Conservation (phyloP, 1,140 invertebrate genomes). For the Calliphora vicina region DNA sequence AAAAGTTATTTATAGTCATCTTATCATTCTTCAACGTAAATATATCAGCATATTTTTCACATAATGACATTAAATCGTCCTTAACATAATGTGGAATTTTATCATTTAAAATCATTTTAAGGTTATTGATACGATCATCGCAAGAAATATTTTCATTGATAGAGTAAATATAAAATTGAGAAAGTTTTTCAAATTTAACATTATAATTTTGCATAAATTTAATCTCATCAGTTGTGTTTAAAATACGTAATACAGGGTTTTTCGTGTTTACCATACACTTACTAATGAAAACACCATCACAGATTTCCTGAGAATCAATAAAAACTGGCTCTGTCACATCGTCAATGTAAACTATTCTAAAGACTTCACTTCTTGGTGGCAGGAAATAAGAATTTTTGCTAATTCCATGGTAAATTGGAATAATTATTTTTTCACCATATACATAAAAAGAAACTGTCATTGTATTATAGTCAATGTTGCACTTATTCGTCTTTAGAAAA, state of each 20-base stretch:
- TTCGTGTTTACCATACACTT: background rate
- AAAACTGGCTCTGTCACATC: background rate
- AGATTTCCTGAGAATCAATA: background rate
- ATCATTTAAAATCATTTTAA: background rate
- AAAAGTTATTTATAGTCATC: slow-evolving; percentile 22
- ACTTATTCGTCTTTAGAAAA: slow-evolving; percentile 19
- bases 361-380: slow-evolving; percentile 26
- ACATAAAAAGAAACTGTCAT: background rate
- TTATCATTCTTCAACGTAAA: slow-evolving; percentile 1
- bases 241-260: background rate
- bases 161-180: background rate
- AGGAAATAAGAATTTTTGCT: background rate
- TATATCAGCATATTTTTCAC: background rate
- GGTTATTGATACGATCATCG: background rate
- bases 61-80: background rate
- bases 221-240: slow-evolving; percentile 29
- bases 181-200: background rate
- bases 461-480: background rate
- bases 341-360: background rate
- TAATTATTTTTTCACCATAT: background rate
- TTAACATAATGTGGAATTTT: background rate
- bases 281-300: background rate
- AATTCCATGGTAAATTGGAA: background rate
- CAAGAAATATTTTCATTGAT: background rate
- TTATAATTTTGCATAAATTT: background rate